Percentiles rank a stretch among this genome's conserved stretches.
Evolutionary conservation across 2,888 invertebrate genomes (phyloP).

Genomic region (Eupithecia subumbrata): DNA sequence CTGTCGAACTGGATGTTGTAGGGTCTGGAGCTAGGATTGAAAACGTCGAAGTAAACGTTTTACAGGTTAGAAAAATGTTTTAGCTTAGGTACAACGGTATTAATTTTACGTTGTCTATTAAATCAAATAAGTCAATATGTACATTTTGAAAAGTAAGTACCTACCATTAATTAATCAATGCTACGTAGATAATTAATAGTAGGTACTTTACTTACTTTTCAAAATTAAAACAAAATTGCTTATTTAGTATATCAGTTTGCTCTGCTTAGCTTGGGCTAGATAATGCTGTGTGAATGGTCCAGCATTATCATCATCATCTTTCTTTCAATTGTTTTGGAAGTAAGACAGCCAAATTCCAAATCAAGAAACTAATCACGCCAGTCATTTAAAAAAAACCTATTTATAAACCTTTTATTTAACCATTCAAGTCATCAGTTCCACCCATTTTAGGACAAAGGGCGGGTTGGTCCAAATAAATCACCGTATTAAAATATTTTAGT

Average conservation of each 20-base stretch:
- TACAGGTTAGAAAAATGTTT: neutral
- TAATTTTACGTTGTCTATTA: neutral
- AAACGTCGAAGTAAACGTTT: neutral
- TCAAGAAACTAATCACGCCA: neutral
- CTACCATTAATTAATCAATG: too few species aligned
- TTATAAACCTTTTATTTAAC: slow-evolving; percentile 21
- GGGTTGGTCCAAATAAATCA: slow-evolving; percentile 67
- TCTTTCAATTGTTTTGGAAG: neutral
- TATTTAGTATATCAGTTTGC: too few species aligned
- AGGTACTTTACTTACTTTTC: too few species aligned
- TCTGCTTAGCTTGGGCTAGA: too few species aligned
- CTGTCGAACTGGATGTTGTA: slow-evolving; percentile 21
- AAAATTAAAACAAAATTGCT: too few species aligned
- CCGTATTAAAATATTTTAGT: slow-evolving; percentile 62
- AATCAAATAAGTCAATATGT: neutral
- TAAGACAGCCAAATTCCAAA: neutral
- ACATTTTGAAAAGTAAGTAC: too few species aligned
- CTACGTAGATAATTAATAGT: too few species aligned
- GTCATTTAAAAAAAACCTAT: neutral
- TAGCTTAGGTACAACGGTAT: neutral
- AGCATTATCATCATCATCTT: too few species aligned
- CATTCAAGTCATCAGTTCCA: slow-evolving; percentile 43
- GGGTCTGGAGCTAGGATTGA: neutral
- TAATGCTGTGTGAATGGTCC: too few species aligned
- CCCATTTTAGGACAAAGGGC: slow-evolving; percentile 64